Evolutionary conservation across 2,113 vertebrate genomes (phyloP).

Genomic region (Potamarius usumacintae): DNA sequence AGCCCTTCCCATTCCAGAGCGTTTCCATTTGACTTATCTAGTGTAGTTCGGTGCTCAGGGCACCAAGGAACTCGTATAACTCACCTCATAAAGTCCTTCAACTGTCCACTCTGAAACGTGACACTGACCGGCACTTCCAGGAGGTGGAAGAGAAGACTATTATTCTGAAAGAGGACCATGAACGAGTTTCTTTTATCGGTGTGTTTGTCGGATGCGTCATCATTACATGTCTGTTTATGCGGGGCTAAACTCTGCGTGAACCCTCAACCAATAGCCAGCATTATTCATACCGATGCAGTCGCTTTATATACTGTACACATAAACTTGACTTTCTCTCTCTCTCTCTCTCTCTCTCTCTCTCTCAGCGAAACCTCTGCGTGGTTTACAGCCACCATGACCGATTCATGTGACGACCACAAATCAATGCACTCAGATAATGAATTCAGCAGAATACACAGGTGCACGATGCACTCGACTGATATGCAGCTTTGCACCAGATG

Average conservation of each 20-base stretch:
- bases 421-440: slow-evolving; percentile 17
- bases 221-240: slow-evolving; percentile 9
- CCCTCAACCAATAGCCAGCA: neutral
- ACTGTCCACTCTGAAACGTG: slow-evolving; percentile 39
- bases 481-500: neutral
- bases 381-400: neutral
- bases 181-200: slow-evolving; percentile 35
- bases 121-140: slow-evolving; percentile 25
- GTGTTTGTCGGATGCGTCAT: slow-evolving; percentile 25
- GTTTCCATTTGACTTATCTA: slow-evolving; percentile 60
- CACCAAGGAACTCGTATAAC: slow-evolving; percentile 54
- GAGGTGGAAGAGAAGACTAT: neutral
- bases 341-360: neutral
- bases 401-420: neutral
- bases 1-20: slow-evolving; percentile 41
- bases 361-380: neutral
- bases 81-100: slow-evolving; percentile 59
- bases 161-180: slow-evolving; percentile 33
- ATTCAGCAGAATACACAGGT: slow-evolving; percentile 24
- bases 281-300: neutral
- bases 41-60: slow-evolving; percentile 54
- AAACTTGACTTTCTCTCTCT: neutral
- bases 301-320: neutral
- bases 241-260: slow-evolving; percentile 42
- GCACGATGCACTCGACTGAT: slow-evolving; percentile 3